These are phyloP conservation scores for Euwallacea fornicatus DNA, from an alignment of 1,140 invertebrate species.

Conservation along the genomic window DNA sequence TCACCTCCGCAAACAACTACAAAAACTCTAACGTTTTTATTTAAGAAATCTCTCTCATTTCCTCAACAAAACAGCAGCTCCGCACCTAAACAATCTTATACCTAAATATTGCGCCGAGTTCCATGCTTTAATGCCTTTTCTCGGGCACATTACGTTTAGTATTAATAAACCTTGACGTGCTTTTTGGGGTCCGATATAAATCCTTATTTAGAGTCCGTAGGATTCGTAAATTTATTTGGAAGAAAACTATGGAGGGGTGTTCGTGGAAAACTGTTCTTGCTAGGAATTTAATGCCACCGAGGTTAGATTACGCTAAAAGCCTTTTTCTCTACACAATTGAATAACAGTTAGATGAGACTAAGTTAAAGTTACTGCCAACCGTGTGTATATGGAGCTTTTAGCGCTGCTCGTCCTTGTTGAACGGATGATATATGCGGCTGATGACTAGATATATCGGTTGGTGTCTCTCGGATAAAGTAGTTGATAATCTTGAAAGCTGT, in stretches of 20 bases:
- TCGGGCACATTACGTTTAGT: slow-evolving; percentile 14
- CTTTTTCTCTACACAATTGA: background rate
- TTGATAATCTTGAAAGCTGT: too few relatives aligned
- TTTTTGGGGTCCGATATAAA: slow-evolving; percentile 17
- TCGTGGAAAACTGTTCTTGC: slow-evolving; percentile 13
- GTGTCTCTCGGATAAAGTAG: too few relatives aligned
- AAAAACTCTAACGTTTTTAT: too few relatives aligned
- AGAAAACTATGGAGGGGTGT: slow-evolving; percentile 10
- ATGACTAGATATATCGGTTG: too few relatives aligned
- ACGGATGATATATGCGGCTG: too few relatives aligned
- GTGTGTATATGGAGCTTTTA: too few relatives aligned
- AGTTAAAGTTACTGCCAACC: too few relatives aligned
- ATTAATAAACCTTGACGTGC: slow-evolving; percentile 19
- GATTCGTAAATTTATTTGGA: slow-evolving; percentile 24
- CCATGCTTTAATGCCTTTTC: slow-evolving; percentile 33
- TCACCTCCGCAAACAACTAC: too few relatives aligned
- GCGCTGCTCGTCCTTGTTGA: too few relatives aligned
- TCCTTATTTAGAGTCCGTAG: slow-evolving; percentile 16
- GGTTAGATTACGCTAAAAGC: slow-evolving; percentile 6
- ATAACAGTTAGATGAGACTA: too few relatives aligned
- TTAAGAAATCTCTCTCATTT: too few relatives aligned
- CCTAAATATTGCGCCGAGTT: slow-evolving; percentile 9
- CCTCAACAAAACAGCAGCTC: background rate
- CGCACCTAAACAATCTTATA: background rate
- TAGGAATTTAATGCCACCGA: slow-evolving; percentile 16